Conservation (phyloP, 2,113 vertebrate species). For the Aegotheles bennettii region DNA sequence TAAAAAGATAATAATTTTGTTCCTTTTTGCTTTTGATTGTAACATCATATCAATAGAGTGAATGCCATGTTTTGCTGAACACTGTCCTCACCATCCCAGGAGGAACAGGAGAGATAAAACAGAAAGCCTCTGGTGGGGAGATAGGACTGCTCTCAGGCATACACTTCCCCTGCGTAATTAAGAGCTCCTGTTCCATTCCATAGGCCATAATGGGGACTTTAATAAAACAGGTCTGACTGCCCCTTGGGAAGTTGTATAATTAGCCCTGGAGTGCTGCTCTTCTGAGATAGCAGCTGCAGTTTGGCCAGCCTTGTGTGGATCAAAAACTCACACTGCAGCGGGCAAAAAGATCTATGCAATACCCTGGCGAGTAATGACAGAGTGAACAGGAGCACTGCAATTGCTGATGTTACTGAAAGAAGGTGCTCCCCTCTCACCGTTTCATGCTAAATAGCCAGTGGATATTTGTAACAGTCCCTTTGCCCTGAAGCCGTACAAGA, state of each 20-base stretch:
- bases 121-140: background rate
- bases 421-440: background rate
- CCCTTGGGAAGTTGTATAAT: background rate
- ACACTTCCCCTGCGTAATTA: background rate
- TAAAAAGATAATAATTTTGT: background rate
- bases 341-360: background rate
- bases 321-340: background rate
- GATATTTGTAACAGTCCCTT: background rate
- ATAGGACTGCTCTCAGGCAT: background rate
- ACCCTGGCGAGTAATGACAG: background rate
- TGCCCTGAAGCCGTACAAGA: background rate
- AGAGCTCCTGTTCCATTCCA: background rate
- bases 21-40: background rate
- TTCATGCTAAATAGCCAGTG: background rate
- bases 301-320: background rate
- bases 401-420: background rate
- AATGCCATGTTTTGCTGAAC: background rate
- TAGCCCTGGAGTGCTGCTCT: background rate
- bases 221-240: background rate
- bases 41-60: background rate
- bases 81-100: background rate
- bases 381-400: background rate
- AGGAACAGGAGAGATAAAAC: background rate
- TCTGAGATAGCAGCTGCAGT: background rate
- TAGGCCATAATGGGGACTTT: background rate